phyloP scores from a whole-genome alignment of 2,888 invertebrate genomes.

The Dynastes maya region DNA sequence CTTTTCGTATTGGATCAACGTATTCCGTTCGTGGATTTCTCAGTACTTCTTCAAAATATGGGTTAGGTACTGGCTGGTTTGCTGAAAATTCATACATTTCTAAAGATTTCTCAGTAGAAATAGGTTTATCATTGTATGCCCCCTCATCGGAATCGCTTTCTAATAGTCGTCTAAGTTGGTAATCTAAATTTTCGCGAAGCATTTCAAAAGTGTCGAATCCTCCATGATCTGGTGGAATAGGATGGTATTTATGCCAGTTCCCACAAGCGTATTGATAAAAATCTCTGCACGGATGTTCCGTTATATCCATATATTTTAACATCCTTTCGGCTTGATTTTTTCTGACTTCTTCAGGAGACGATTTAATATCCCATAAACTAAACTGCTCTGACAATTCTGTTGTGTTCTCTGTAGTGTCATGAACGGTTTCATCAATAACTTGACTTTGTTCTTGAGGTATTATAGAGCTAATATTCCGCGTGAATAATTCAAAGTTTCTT shows the following conservation, averaged over 20 bases:
- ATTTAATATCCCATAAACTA: conserved; percentile 45
- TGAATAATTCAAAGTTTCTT: conserved; percentile 39
- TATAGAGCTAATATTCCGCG: conserved; percentile 4
- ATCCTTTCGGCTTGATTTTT: conserved; percentile 76
- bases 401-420: background rate
- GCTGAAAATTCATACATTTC: conserved; percentile 45
- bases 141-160: conserved; percentile 69
- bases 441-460: background rate
- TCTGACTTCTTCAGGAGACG: conserved; percentile 46
- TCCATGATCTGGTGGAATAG: conserved; percentile 91
- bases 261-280: conserved; percentile 91
- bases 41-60: conserved; percentile 50
- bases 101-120: conserved; percentile 26
- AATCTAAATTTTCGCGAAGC: conserved; percentile 85
- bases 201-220: conserved; percentile 93
- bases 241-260: conserved; percentile 88
- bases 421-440: background rate
- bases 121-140: conserved; percentile 32
- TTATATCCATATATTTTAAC: conserved; percentile 83
- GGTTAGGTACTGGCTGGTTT: conserved; percentile 41
- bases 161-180: conserved; percentile 79
- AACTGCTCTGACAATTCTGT: conserved; percentile 28
- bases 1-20: conserved; percentile 82
- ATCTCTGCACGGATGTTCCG: conserved; percentile 84
- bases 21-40: conserved; percentile 45